Percentiles rank a stretch among this genome's conserved stretches.
These are phyloP conservation scores for Lasioglossum leucozonium DNA, from an alignment of 2,888 invertebrate genomes.

Conservation along the genomic window DNA sequence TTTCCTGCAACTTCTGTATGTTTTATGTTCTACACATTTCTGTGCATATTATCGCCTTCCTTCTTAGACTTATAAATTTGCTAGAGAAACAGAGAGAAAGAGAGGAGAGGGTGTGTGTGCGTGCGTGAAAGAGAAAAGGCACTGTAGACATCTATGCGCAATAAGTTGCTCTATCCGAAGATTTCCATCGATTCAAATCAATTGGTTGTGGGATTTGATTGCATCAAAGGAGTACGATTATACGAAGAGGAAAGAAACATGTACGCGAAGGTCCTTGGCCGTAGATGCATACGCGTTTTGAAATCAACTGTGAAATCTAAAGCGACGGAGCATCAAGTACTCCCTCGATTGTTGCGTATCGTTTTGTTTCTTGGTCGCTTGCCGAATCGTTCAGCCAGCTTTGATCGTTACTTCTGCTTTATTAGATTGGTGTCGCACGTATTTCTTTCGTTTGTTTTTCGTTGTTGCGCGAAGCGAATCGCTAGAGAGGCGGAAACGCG, in stretches of 20 bases:
- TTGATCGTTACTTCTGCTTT: slow-evolving; percentile 62
- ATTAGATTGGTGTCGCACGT: slow-evolving; percentile 56
- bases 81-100: not conserved
- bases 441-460: slow-evolving; percentile 63
- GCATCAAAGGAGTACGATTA: not conserved
- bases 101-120: not conserved
- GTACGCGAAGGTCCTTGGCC: not conserved
- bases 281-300: not conserved
- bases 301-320: slow-evolving; percentile 16
- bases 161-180: not conserved
- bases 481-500: slow-evolving; percentile 28
- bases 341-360: slow-evolving; percentile 25
- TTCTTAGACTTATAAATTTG: not conserved
- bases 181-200: not conserved
- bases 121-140: not conserved
- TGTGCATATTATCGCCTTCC: not conserved
- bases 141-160: not conserved
- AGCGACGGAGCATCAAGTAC: not conserved
- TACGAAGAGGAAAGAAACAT: slow-evolving; percentile 3
- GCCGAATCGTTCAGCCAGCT: slow-evolving; percentile 61
- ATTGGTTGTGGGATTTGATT: not conserved
- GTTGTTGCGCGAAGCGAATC: slow-evolving; percentile 44
- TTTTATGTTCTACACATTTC: slow-evolving; percentile 24
- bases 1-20: slow-evolving; percentile 27
- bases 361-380: slow-evolving; percentile 48